These are phyloP conservation scores for Aphodius granarius DNA, from an alignment of 2,888 invertebrate genomes.

Conservation along the genomic window DNA sequence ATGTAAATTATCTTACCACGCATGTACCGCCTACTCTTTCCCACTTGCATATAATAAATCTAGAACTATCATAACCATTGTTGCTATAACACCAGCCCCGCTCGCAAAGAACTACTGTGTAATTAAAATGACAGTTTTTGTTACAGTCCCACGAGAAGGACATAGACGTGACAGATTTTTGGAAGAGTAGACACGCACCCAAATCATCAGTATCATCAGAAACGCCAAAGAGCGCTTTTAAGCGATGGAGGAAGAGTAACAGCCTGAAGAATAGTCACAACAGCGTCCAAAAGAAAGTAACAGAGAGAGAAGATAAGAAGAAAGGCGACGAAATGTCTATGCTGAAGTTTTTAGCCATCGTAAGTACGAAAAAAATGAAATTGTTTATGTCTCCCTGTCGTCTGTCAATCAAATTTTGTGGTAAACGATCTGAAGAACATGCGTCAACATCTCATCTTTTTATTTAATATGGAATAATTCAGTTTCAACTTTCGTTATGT, in stretches of 20 bases:
- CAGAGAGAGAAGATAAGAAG: slow-evolving; percentile 30
- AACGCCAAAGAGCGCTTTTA: slow-evolving; percentile 49
- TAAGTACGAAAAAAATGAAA: too few species aligned
- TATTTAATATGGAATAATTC: too few species aligned
- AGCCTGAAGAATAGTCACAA: slow-evolving; percentile 25
- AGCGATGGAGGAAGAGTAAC: slow-evolving; percentile 47
- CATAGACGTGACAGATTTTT: slow-evolving; percentile 48
- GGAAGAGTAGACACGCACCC: slow-evolving; percentile 45
- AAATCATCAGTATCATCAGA: slow-evolving; percentile 40
- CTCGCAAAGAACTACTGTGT: not conserved
- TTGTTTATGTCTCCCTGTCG: not conserved
- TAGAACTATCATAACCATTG: not conserved
- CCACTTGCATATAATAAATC: not conserved
- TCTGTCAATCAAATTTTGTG: not conserved
- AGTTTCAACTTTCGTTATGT: too few species aligned
- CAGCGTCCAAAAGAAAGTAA: not conserved
- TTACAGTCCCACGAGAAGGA: slow-evolving; percentile 53
- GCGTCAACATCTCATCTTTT: too few species aligned
- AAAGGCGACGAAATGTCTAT: slow-evolving; percentile 56
- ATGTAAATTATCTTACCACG: not conserved
- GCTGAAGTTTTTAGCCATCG: slow-evolving; percentile 78
- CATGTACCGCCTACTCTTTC: not conserved
- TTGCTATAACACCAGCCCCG: not conserved
- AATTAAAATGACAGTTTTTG: slow-evolving; percentile 24
- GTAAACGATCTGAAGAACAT: too few species aligned